phyloP scores from a whole-genome alignment of 2,113 vertebrate species.

The Tylochromis polylepis region DNA sequence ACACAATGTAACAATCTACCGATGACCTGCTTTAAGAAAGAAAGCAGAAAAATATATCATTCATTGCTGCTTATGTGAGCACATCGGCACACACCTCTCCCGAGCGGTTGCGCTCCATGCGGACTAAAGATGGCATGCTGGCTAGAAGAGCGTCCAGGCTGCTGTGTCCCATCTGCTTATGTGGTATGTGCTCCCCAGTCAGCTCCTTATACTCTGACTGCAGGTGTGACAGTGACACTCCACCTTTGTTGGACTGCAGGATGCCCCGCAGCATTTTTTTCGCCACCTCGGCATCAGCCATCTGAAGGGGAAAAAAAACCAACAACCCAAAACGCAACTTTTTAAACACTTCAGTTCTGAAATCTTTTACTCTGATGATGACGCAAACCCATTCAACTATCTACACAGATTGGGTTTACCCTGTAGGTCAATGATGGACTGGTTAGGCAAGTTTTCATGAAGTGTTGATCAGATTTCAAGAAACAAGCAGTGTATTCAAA shows the following conservation, averaged over 20 bases:
- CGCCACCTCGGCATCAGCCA: constrained; percentile 83
- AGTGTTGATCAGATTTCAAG: background rate
- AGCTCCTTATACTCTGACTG: constrained; percentile 85
- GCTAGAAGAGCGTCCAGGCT: constrained; percentile 81
- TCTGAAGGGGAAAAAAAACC: constrained; percentile 57
- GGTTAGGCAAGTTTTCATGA: background rate
- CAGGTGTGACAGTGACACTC: constrained; percentile 78
- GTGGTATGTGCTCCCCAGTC: constrained; percentile 87
- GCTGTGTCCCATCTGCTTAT: constrained; percentile 82
- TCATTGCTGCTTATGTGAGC: background rate
- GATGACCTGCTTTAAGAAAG: background rate
- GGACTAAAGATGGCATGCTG: constrained; percentile 82
- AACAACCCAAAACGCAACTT: background rate
- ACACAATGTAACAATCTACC: background rate
- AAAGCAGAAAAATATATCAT: background rate
- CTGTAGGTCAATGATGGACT: background rate
- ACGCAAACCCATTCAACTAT: background rate
- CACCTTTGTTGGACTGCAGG: constrained; percentile 82
- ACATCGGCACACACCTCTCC: constrained; percentile 78
- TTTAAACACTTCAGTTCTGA: background rate
- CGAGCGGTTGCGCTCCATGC: constrained; percentile 74
- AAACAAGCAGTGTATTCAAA: background rate
- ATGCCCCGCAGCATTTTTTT: constrained; percentile 85
- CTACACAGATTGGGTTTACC: background rate
- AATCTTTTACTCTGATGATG: background rate